Evolutionary conservation across 2,888 invertebrate species (phyloP).

Genomic region (Hyalella azteca): DNA sequence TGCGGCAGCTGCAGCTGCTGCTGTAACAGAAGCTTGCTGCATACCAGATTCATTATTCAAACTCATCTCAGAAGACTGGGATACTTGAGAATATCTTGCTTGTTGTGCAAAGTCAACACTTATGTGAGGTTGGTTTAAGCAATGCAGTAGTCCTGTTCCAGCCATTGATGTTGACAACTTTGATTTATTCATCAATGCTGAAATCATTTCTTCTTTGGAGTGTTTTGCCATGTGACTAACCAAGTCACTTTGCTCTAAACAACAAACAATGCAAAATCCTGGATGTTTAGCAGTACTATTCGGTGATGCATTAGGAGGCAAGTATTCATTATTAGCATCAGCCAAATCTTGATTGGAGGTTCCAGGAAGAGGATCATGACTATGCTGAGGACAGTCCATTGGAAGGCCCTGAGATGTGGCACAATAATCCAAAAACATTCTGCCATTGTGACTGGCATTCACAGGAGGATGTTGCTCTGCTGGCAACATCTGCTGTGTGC

Average conservation of each 20-base stretch:
- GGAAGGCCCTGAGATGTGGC: too few species aligned
- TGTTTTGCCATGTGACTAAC: slow-evolving; percentile 48
- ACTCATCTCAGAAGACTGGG: background rate
- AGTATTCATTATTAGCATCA: too few species aligned
- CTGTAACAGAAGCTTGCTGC: background rate
- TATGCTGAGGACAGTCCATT: too few species aligned
- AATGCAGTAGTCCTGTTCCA: slow-evolving; percentile 10
- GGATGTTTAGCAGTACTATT: slow-evolving; percentile 26
- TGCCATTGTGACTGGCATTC: too few species aligned
- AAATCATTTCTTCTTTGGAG: slow-evolving; percentile 54
- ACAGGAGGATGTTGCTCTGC: too few species aligned
- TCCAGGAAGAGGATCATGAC: too few species aligned
- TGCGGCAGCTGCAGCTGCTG: slow-evolving; percentile 8
- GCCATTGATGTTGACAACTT: slow-evolving; percentile 40
- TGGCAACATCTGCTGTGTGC: too few species aligned
- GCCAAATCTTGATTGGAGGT: too few species aligned
- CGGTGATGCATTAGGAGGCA: too few species aligned
- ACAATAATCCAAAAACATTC: too few species aligned
- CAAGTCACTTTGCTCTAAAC: slow-evolving; percentile 45
- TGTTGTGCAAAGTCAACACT: slow-evolving; percentile 12
- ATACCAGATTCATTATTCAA: background rate
- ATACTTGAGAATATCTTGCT: slow-evolving; percentile 22
- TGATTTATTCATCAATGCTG: slow-evolving; percentile 44
- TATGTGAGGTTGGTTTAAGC: slow-evolving; percentile 31
- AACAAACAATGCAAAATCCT: slow-evolving; percentile 52